phyloP scores from a whole-genome alignment of 2,888 invertebrate genomes.

The Helobdella robusta region DNA sequence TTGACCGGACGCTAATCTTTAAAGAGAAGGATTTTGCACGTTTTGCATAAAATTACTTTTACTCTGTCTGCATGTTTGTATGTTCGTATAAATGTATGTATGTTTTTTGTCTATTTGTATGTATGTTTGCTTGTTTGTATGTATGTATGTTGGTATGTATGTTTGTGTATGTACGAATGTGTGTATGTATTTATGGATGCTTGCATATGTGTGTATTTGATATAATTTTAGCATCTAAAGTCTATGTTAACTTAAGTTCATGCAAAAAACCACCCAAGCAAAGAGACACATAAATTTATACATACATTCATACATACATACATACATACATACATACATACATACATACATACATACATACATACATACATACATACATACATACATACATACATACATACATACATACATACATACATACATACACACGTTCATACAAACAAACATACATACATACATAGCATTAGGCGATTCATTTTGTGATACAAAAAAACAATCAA shows the following conservation, averaged over 20 bases:
- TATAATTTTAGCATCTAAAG: too few relatives aligned
- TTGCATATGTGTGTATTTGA: too few relatives aligned
- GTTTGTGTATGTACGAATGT: background rate
- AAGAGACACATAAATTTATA: background rate
- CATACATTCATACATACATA: background rate
- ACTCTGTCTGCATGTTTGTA: background rate
- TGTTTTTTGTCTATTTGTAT: background rate
- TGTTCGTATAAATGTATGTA: background rate
- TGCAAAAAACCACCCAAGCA: too few relatives aligned
- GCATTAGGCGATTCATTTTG: background rate
- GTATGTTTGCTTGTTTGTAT: background rate
- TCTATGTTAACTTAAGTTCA: too few relatives aligned
- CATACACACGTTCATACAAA: conserved; percentile 8
- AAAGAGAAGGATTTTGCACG: too few relatives aligned
- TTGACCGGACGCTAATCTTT: too few relatives aligned
- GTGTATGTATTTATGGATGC: background rate
- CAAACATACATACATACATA: background rate
- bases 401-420: conserved; percentile 18
- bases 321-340: conserved; percentile 7
- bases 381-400: conserved; percentile 16
- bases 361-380: conserved; percentile 23
- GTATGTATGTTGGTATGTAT: background rate
- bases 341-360: conserved; percentile 23
- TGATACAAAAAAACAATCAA: background rate
- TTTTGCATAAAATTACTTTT: background rate